phyloP scores from a whole-genome alignment of 2,113 vertebrate genomes.

The Percina caprodes region DNA sequence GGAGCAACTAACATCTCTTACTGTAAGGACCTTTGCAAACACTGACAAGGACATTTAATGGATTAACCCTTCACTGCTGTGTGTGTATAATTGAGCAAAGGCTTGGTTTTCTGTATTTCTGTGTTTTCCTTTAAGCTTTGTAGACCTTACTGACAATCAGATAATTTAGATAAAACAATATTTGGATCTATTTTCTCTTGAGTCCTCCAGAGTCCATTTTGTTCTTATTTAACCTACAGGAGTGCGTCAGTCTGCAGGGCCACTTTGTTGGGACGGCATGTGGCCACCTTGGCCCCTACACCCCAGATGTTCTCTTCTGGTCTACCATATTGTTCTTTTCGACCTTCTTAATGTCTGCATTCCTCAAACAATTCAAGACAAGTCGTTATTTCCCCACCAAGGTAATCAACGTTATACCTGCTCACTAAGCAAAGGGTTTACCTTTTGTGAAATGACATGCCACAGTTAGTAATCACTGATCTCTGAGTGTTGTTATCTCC shows the following conservation, averaged over 20 bases:
- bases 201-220: neutral
- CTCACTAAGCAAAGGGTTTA: neutral
- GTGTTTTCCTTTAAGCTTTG: neutral
- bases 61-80: conserved; percentile 40
- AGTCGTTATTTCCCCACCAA: conserved; percentile 95
- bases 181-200: conserved; percentile 4
- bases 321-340: conserved; percentile 96
- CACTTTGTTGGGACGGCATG: conserved; percentile 92
- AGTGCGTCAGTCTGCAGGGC: conserved; percentile 89
- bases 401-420: conserved; percentile 76
- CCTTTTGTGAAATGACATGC: neutral
- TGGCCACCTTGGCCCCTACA: conserved; percentile 90
- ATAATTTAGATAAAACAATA: neutral
- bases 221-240: conserved; percentile 66
- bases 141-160: neutral
- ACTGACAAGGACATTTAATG: conserved; percentile 42
- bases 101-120: neutral
- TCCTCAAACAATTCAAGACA: conserved; percentile 94
- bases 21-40: conserved; percentile 49
- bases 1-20: conserved; percentile 28
- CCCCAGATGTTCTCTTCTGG: conserved; percentile 97
- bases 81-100: conserved; percentile 20
- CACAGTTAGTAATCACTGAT: neutral
- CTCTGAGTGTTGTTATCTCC: conserved; percentile 2
- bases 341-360: conserved; percentile 90